phyloP scores from a whole-genome alignment of 53 echinoderm and acorn worm genomes.

The Echinometra lucunter region DNA sequence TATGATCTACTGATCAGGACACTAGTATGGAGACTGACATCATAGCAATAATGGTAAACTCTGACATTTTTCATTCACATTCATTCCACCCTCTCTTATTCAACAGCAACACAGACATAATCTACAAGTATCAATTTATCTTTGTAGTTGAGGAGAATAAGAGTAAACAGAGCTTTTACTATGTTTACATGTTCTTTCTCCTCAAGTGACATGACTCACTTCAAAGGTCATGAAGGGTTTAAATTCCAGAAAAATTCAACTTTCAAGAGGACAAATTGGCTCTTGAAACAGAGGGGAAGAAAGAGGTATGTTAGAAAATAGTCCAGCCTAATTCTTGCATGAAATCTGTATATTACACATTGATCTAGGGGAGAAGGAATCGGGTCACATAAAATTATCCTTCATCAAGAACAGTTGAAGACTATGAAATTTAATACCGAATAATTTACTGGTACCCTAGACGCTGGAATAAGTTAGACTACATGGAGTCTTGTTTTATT shows the following conservation, averaged over 20 bases:
- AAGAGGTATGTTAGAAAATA: neutral
- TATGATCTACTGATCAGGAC: neutral
- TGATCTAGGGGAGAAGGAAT: too few species aligned
- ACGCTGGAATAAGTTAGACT: too few species aligned
- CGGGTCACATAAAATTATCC: too few species aligned
- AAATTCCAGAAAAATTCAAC: slow-evolving; percentile 51
- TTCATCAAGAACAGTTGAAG: too few species aligned
- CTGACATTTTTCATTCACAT: neutral
- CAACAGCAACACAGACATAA: neutral
- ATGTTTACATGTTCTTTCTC: slow-evolving; percentile 27
- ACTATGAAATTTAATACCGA: too few species aligned
- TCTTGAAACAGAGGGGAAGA: neutral
- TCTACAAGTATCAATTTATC: neutral
- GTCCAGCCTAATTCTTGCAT: neutral
- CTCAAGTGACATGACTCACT: slow-evolving; percentile 49
- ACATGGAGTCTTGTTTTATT: too few species aligned
- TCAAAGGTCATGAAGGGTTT: slow-evolving; percentile 1
- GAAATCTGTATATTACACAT: neutral
- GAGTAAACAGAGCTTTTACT: slow-evolving; percentile 25
- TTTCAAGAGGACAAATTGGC: slow-evolving; percentile 65
- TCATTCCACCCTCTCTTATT: neutral
- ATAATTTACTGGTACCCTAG: too few species aligned
- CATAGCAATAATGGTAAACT: neutral
- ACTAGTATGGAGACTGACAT: neutral
- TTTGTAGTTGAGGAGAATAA: neutral